Evolutionary conservation across 2,113 vertebrate genomes (phyloP).

Genomic region (Paraplagusia blochii): DNA sequence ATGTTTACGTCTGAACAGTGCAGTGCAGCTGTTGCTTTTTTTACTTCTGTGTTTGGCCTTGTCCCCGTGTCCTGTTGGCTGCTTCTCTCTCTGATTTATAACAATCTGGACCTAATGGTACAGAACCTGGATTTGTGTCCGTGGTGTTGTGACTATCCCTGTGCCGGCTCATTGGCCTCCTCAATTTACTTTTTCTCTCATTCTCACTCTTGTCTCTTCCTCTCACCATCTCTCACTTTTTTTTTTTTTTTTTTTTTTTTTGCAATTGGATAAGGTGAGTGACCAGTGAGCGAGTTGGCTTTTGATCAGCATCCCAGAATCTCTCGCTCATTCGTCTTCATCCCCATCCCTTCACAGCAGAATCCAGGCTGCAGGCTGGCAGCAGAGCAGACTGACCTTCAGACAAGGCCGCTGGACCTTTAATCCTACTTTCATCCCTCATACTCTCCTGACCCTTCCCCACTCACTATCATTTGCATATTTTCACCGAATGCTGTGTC

Average conservation of each 20-base stretch:
- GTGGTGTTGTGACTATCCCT: slow-evolving; percentile 63
- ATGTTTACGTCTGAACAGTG: slow-evolving; percentile 36
- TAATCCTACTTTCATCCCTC: slow-evolving; percentile 44
- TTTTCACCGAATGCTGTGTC: slow-evolving; percentile 11
- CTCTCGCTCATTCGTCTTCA: slow-evolving; percentile 57
- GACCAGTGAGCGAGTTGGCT: slow-evolving; percentile 36
- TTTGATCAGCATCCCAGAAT: slow-evolving; percentile 48
- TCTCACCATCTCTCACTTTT: no score
- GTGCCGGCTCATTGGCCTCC: slow-evolving; percentile 66
- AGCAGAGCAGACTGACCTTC: slow-evolving; percentile 68
- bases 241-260: no score
- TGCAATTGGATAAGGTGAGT: slow-evolving; percentile 33
- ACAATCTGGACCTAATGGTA: slow-evolving; percentile 68
- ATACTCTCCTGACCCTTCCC: slow-evolving; percentile 21
- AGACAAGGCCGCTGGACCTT: slow-evolving; percentile 67
- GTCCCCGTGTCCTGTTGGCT: slow-evolving; percentile 36
- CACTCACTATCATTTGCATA: background rate
- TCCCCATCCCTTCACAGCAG: slow-evolving; percentile 50
- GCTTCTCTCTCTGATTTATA: slow-evolving; percentile 62
- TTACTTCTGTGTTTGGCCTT: slow-evolving; percentile 59
- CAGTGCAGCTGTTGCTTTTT: slow-evolving; percentile 43
- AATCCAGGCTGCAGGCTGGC: slow-evolving; percentile 37
- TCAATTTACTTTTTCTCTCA: slow-evolving; percentile 13
- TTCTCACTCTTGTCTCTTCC: slow-evolving; percentile 19
- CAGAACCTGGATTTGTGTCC: slow-evolving; percentile 72